phyloP scores from a whole-genome alignment of 1,140 invertebrate species.

The Centruroides vittatus region DNA sequence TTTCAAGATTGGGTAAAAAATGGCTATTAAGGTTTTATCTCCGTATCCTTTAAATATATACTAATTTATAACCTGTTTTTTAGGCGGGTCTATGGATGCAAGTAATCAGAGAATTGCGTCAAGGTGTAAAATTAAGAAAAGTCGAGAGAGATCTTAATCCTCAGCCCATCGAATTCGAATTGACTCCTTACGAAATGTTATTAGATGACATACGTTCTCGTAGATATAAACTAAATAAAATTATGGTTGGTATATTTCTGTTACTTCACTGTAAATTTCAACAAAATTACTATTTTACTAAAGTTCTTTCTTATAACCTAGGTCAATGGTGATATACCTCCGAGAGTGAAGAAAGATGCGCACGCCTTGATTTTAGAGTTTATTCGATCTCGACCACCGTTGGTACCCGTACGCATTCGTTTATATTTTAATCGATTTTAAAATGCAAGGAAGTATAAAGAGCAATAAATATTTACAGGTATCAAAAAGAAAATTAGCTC shows the following conservation, averaged over 20 bases:
- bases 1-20: conserved; percentile 69
- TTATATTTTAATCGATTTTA: not conserved
- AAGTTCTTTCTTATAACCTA: conserved; percentile 11
- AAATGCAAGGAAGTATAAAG: not conserved
- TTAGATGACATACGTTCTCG: conserved; percentile 89
- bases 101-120: conserved; percentile 67
- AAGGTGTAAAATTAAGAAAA: conserved; percentile 85
- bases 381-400: conserved; percentile 81
- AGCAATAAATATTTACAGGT: conserved; percentile 37
- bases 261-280: not conserved
- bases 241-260: conserved; percentile 24
- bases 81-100: conserved; percentile 94
- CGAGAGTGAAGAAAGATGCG: conserved; percentile 77
- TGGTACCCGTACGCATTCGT: conserved; percentile 60
- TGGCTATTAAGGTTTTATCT: too few relatives aligned
- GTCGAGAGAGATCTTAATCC: conserved; percentile 36
- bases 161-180: conserved; percentile 66
- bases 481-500: conserved; percentile 65
- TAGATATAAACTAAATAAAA: conserved; percentile 53
- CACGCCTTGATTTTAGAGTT: conserved; percentile 91
- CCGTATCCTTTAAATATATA: too few relatives aligned
- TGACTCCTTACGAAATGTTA: conserved; percentile 94
- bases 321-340: conserved; percentile 66
- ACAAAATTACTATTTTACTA: not conserved
- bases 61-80: conserved; percentile 15